Percentiles rank a stretch among this genome's conserved stretches.
These are phyloP conservation scores for Schrankia costaestrigalis DNA, from an alignment of 2,888 invertebrate genomes.

Conservation along the genomic window DNA sequence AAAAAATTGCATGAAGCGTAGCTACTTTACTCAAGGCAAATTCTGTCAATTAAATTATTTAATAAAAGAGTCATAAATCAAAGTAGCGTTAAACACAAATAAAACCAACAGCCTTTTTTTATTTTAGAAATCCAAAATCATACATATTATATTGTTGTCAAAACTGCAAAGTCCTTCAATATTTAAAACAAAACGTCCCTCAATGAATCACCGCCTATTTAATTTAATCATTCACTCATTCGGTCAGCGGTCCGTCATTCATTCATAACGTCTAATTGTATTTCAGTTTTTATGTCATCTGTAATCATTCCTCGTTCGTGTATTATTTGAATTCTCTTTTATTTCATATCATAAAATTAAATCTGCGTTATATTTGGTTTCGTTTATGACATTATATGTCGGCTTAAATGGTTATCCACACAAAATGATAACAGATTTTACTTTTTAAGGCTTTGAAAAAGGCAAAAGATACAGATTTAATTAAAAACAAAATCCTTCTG, in stretches of 20 bases:
- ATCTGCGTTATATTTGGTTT: not conserved
- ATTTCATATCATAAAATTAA: not conserved
- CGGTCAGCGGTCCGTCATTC: conserved; percentile 23
- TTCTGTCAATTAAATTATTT: too few relatives aligned
- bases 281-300: conserved; percentile 19
- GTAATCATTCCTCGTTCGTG: conserved; percentile 13
- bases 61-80: too few relatives aligned
- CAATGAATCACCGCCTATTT: conserved; percentile 26
- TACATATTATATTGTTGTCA: conserved; percentile 5
- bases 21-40: too few relatives aligned
- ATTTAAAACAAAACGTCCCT: conserved; percentile 12
- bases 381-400: too few relatives aligned
- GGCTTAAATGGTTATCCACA: too few relatives aligned
- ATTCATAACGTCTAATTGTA: conserved; percentile 20
- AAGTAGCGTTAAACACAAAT: too few relatives aligned
- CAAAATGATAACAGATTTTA: too few relatives aligned
- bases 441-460: too few relatives aligned
- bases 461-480: too few relatives aligned
- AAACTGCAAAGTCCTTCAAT: conserved; percentile 1
- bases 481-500: too few relatives aligned
- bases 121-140: conserved; percentile 1
- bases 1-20: too few relatives aligned
- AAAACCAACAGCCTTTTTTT: too few relatives aligned
- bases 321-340: conserved; percentile 1
- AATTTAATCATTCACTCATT: conserved; percentile 33